Conservation (phyloP, 2,113 vertebrate species). For the Promerops cafer region DNA sequence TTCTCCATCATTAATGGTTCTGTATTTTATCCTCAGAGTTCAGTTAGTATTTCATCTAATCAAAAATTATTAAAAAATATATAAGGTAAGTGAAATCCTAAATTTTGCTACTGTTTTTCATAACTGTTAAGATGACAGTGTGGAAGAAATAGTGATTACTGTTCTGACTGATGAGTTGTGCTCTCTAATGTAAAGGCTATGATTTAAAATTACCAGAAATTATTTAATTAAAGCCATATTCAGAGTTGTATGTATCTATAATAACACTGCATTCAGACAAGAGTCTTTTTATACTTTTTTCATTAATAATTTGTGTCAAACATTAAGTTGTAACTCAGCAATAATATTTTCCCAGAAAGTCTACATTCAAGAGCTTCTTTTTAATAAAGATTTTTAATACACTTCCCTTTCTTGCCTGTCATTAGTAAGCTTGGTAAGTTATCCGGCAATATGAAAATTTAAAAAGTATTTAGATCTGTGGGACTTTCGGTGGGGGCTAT, state of each 20-base stretch:
- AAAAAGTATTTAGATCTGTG: background rate
- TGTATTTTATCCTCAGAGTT: background rate
- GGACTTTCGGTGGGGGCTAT: accelerated
- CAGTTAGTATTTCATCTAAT: background rate
- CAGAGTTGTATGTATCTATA: background rate
- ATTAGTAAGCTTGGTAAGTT: background rate
- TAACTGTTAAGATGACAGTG: background rate
- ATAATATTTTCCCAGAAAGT: background rate
- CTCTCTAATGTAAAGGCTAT: background rate
- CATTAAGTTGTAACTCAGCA: background rate
- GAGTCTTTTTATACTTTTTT: background rate
- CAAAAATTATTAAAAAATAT: background rate
- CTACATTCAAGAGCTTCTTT: background rate
- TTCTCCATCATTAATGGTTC: background rate
- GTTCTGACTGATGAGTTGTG: background rate
- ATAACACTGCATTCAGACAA: background rate
- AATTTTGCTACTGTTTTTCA: background rate
- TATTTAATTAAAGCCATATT: background rate
- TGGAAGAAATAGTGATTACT: background rate
- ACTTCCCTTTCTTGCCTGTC: background rate
- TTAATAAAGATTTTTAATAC: background rate
- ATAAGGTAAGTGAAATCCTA: background rate
- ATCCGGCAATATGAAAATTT: background rate
- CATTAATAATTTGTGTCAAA: background rate
- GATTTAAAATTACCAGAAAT: background rate